A percentile compares a stretch with the other conserved stretches of the same genome.
Evolutionary conservation across 1,140 invertebrate genomes (phyloP).

Genomic region (Microplitis demolitor): DNA sequence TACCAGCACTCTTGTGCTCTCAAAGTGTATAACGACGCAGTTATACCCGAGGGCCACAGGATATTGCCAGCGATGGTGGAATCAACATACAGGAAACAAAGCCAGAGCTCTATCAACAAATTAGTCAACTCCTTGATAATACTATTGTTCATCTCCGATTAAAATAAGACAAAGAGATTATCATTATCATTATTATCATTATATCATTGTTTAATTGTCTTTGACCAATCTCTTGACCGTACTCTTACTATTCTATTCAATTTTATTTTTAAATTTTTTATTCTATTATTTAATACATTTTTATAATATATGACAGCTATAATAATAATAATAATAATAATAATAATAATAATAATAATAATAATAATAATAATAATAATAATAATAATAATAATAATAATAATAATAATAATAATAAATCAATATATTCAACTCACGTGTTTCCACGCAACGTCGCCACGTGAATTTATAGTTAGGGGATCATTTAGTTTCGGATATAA

Average conservation of each 20-base stretch:
- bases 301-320: too few relatives aligned
- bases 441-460: background rate
- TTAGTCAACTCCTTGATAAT: conserved; percentile 12
- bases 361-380: too few relatives aligned
- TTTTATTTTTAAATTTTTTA: background rate
- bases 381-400: too few relatives aligned
- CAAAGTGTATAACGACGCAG: background rate
- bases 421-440: background rate
- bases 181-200: background rate
- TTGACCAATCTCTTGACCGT: background rate
- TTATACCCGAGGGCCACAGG: conserved; percentile 4
- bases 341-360: too few relatives aligned
- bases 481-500: conserved; percentile 9
- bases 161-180: background rate
- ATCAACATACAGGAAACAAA: conserved; percentile 13
- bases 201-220: background rate
- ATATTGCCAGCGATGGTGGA: conserved; percentile 10
- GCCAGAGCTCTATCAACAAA: conserved; percentile 1
- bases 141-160: background rate
- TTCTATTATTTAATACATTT: background rate
- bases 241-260: background rate
- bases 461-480: background rate
- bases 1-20: background rate
- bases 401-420: too few relatives aligned
- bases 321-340: too few relatives aligned